Percentiles rank a stretch among this genome's conserved stretches.
These are phyloP conservation scores for Homarus americanus DNA, from an alignment of 1,140 invertebrate genomes.

Conservation along the genomic window DNA sequence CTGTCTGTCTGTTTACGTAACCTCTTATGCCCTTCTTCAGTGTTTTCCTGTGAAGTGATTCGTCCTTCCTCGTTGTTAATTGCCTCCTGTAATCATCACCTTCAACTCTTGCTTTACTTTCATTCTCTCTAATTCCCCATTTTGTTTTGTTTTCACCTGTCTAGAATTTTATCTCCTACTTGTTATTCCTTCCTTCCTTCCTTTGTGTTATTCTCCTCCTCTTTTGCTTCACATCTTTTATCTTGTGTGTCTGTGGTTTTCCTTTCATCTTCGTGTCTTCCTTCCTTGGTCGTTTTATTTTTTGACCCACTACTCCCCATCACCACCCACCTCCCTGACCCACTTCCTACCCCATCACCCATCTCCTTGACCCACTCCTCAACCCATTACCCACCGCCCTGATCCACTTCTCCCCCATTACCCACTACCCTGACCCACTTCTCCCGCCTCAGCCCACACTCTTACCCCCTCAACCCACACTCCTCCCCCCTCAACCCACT, in stretches of 20 bases:
- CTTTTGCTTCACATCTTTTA: neutral
- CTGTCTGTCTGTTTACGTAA: neutral
- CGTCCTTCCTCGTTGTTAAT: too few species aligned
- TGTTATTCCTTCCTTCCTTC: neutral
- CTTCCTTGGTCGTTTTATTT: neutral
- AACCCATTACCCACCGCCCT: neutral
- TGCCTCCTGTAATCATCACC: too few species aligned
- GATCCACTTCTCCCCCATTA: neutral
- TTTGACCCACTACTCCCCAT: neutral
- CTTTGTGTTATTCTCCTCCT: neutral
- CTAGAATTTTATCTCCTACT: neutral
- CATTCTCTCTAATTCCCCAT: too few species aligned
- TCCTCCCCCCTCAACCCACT: conserved; percentile 14
- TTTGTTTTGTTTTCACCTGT: neutral
- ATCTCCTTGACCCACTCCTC: neutral
- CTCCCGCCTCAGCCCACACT: neutral
- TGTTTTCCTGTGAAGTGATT: too few species aligned
- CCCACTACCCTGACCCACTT: neutral
- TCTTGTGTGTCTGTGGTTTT: neutral
- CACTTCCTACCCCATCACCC: neutral
- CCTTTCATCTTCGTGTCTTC: neutral
- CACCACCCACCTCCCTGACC: neutral
- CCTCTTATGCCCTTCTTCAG: neutral
- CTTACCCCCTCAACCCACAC: conserved; percentile 11
- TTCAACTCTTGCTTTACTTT: too few species aligned